Evolutionary conservation across 1,140 invertebrate species (phyloP).

Genomic region (Heliothis subflexa): DNA sequence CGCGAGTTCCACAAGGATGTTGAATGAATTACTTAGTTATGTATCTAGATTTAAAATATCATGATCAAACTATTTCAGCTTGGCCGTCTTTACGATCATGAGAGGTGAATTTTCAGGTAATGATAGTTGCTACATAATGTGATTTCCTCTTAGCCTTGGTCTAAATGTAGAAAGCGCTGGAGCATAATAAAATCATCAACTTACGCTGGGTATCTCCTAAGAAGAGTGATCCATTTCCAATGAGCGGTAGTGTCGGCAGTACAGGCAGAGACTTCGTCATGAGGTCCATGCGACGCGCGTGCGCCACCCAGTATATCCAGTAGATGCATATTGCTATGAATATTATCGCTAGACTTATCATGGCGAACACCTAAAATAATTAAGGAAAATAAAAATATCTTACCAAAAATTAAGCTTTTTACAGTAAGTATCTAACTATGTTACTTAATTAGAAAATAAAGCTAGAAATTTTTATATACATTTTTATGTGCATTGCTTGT

Average conservation of each 20-base stretch:
- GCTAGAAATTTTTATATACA: too few relatives aligned
- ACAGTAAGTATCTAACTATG: background rate
- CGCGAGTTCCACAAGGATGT: background rate
- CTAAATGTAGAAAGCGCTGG: background rate
- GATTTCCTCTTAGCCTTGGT: background rate
- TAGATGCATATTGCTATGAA: slow-evolving; percentile 51
- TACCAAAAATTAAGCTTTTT: background rate
- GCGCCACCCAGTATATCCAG: slow-evolving; percentile 57
- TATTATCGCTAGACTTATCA: slow-evolving; percentile 64
- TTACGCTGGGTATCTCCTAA: slow-evolving; percentile 84
- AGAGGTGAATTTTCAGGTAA: background rate
- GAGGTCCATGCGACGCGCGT: slow-evolving; percentile 58
- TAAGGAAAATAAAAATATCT: background rate
- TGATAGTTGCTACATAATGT: background rate
- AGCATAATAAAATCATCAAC: slow-evolving; percentile 48
- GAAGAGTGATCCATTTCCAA: slow-evolving; percentile 87
- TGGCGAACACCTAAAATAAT: slow-evolving; percentile 31
- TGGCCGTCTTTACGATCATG: background rate
- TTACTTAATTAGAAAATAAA: background rate
- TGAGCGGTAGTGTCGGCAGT: slow-evolving; percentile 85
- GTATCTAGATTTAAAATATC: too few relatives aligned
- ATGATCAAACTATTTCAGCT: background rate
- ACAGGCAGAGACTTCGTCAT: slow-evolving; percentile 79
- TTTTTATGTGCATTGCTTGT: too few relatives aligned
- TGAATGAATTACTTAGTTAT: background rate